These are phyloP conservation scores for Stramonita haemastoma DNA, from an alignment of 2,888 invertebrate genomes.

Conservation along the genomic window DNA sequence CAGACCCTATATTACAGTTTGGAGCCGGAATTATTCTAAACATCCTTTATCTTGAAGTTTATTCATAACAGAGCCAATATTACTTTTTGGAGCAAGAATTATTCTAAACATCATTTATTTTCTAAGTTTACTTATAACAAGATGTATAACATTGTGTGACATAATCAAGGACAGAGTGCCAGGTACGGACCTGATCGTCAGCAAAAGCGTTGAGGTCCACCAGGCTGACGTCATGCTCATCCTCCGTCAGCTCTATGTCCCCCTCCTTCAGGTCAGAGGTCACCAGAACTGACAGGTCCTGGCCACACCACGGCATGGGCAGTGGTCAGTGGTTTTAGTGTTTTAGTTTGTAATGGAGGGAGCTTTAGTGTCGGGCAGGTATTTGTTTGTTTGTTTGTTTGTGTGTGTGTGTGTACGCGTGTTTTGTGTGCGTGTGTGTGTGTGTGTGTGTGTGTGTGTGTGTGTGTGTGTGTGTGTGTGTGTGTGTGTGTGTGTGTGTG, in stretches of 20 bases:
- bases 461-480: too few species aligned
- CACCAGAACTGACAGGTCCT: slow-evolving; percentile 43
- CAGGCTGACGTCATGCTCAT: slow-evolving; percentile 70
- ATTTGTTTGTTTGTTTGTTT: background rate
- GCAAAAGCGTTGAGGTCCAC: slow-evolving; percentile 73
- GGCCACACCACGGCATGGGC: background rate
- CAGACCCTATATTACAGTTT: too few species aligned
- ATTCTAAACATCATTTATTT: too few species aligned
- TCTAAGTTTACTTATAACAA: too few species aligned
- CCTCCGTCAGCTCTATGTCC: slow-evolving; percentile 67
- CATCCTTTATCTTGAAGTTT: too few species aligned
- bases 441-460: background rate
- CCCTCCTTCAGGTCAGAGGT: slow-evolving; percentile 38
- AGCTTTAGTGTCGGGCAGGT: too few species aligned
- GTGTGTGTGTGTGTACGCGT: background rate
- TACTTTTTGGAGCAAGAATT: too few species aligned
- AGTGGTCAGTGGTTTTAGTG: background rate
- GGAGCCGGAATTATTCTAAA: too few species aligned
- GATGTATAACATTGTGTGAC: too few species aligned
- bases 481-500: background rate
- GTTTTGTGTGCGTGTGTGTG: background rate
- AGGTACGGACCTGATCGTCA: slow-evolving; percentile 73
- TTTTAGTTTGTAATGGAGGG: background rate
- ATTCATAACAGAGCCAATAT: too few species aligned
- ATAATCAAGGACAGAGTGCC: too few species aligned